These are phyloP conservation scores for Corythucha ciliata DNA, from an alignment of 2,888 invertebrate species.

Conservation along the genomic window DNA sequence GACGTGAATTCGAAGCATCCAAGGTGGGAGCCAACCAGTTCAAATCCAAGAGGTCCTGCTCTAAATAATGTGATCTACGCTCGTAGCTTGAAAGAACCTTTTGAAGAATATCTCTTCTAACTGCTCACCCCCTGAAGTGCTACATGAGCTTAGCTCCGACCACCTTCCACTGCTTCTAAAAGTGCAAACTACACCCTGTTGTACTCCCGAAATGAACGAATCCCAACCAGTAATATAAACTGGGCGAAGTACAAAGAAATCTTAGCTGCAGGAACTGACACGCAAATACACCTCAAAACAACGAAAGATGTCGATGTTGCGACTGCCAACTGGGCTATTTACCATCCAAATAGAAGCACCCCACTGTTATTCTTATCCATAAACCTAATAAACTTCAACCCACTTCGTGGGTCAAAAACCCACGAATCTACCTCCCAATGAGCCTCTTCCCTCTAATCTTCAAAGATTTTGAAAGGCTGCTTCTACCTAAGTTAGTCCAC, in stretches of 20 bases:
- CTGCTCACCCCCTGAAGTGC: not conserved
- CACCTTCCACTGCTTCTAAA: constrained; percentile 6
- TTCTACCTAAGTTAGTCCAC: not conserved
- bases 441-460: constrained; percentile 7
- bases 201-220: not conserved
- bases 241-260: constrained; percentile 11
- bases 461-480: constrained; percentile 7
- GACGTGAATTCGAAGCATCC: constrained; percentile 15
- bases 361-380: constrained; percentile 6
- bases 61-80: not conserved
- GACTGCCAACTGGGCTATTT: not conserved
- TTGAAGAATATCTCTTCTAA: not conserved
- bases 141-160: constrained; percentile 15
- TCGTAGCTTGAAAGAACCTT: not conserved
- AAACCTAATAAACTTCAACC: constrained; percentile 9
- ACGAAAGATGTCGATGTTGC: constrained; percentile 9
- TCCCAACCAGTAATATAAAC: not conserved
- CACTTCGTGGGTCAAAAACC: not conserved
- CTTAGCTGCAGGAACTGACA: constrained; percentile 1
- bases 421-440: constrained; percentile 2
- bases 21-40: constrained; percentile 2
- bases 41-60: constrained; percentile 1
- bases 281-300: constrained; percentile 5
- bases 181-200: not conserved
- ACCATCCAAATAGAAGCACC: constrained; percentile 6